Evolutionary conservation across 1,140 invertebrate species (phyloP), one percentile per base, ranked within the genome.

Genomic region (Macrocentrus cingulum): DNA sequence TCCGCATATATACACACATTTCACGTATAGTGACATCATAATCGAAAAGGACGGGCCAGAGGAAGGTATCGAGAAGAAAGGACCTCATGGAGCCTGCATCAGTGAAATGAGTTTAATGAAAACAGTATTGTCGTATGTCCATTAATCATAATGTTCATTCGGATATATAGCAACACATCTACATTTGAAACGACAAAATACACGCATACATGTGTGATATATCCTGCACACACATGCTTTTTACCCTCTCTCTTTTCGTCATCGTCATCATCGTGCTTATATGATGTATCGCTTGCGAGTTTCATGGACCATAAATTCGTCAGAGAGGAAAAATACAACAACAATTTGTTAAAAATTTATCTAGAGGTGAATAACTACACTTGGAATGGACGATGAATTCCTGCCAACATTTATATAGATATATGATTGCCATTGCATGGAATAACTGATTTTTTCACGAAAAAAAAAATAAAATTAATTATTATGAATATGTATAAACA

Each of bases 21-120:
- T 74, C 67, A 13, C 37, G n/a, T n/a, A 76, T 76, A 69, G 69
- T 74, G 75, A 77, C 64, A 72, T 78, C 74, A 77, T 74, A 72
- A 77, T 74, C 74, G 72, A 74, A 29, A 29, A 29, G 25, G 25
- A 22, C 32, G 50, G 25, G 34, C 50, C 54, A 6, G 8, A 25
- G 18, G 8, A 7, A 48, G 18, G n/a, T 9, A 39, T 32, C 2
- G 4, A 46, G 13, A 32, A 32, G n/a, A 32, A 46, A 48, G 0
- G 52, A 18, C 16, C 20, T 16, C 34, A 32, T 37, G 29, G 7
- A 9, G 22, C 15, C 22, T 16, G 23, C 18, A 41, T 60, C 50
- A 62, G 66, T 74, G 72, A 78, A 80, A 80, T 76, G 72, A 77
- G 70, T 79, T 77, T 79, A 80, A 79, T 79, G 75, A 79, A 80